A percentile compares a stretch with the other conserved stretches of the same genome.
Conservation (phyloP, 2,888 invertebrate genomes). For the Cantharis rustica region DNA sequence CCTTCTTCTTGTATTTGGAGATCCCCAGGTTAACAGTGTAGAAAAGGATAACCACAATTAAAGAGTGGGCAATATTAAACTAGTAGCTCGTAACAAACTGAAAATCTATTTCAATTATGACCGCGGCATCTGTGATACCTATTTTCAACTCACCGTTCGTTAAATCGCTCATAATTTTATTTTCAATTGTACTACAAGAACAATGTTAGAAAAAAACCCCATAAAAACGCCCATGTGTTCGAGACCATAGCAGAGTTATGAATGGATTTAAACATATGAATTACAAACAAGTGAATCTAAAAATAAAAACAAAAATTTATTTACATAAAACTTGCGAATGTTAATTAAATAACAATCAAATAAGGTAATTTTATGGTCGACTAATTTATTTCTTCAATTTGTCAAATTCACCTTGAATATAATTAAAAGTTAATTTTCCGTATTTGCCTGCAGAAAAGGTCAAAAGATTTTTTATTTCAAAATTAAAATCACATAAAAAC, state of each 20-base stretch:
- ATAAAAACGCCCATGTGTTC: neutral
- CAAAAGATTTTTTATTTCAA: neutral
- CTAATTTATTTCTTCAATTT: neutral
- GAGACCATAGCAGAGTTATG: neutral
- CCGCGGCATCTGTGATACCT: neutral
- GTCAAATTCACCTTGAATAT: neutral
- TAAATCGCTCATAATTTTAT: neutral
- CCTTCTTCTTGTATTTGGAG: slow-evolving; percentile 21
- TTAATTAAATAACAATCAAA: neutral
- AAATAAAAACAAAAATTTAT: neutral
- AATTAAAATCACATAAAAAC: neutral
- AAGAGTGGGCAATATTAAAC: slow-evolving; percentile 11
- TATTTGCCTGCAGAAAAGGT: neutral
- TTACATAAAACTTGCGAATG: neutral
- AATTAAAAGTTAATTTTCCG: neutral
- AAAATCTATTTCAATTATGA: neutral
- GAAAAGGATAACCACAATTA: slow-evolving; percentile 17
- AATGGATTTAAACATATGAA: neutral
- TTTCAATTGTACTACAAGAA: neutral
- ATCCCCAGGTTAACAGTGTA: slow-evolving; percentile 18
- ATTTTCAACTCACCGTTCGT: neutral
- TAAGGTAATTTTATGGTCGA: neutral
- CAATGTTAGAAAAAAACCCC: neutral
- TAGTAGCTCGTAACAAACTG: neutral
- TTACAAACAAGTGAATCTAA: neutral